Base-by-base conservation (phyloP, 2,888 invertebrate species). In the Cheiracanthium punctorium region DNA sequence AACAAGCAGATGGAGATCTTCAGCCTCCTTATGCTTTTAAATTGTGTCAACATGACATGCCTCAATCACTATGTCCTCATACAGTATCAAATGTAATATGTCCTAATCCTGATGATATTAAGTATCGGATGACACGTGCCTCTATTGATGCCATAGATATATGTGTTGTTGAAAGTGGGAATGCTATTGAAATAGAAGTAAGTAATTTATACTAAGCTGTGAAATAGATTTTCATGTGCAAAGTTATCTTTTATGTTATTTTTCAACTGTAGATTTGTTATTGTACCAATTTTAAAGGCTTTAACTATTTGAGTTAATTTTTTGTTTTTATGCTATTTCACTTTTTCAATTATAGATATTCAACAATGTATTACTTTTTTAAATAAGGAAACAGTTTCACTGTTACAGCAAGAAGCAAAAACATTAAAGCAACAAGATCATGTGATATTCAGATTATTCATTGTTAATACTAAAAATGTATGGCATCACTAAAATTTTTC, bases 51-150 rank as follows among this genome's bases (percentile, higher is more conserved):
- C 93, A 93, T 89, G 91, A 91, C 90, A 82, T 91, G 7, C 91
- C 95, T 1, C 95, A 95, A 90, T 94, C 94, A 75, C 90, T 90
- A 77, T 97, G 97, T 91, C 95, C 88, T 2, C 87, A 90, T 37
- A 88, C 90, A 24, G 87, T 77, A 20, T 70, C 88, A 12, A 77
- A 89, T 73, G 90, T 91, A 73, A 94, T 95, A 89, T 96, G 96
- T 90, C 96, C 96, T 1, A 94, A 95, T 0, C 93, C 95, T 0
- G 96, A 96, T 90, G 95, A 96, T 89, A 95, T 98, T 82, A 99
- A 98, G 91, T 99, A 99, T 92, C 94, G 96, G 91, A 96, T 99
- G 95, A 95, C 96, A 7, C 93, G 99, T 69, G 93, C 97, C 1
- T 95, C 96, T 0, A 93, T 98, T 41, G 98, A 98, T 92, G 95